Conservation (phyloP, 2,888 invertebrate species). For the Hypomecis atomaria region DNA sequence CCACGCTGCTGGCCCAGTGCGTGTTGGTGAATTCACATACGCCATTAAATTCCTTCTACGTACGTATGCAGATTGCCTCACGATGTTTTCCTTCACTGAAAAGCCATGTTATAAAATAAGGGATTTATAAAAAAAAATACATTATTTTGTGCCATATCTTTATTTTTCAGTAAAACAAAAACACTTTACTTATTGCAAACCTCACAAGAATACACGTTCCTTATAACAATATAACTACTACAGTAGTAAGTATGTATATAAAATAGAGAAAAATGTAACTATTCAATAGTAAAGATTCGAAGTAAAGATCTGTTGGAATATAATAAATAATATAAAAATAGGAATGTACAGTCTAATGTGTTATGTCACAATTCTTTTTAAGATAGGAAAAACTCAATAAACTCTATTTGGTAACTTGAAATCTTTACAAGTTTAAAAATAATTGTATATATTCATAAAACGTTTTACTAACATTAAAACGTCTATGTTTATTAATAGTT, state of each 20-base stretch:
- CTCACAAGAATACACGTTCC: constrained; percentile 54
- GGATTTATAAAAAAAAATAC: constrained; percentile 37
- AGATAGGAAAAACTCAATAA: too few species aligned
- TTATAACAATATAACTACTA: constrained; percentile 40
- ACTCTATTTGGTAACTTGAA: too few species aligned
- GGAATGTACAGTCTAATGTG: constrained; percentile 39
- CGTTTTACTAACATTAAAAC: too few species aligned
- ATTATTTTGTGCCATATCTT: constrained; percentile 72
- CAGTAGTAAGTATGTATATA: constrained; percentile 46
- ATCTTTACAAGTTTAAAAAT: too few species aligned
- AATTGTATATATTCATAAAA: too few species aligned
- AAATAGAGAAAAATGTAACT: constrained; percentile 40
- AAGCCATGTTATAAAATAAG: too few species aligned
- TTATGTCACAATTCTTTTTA: constrained; percentile 22
- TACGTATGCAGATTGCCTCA: too few species aligned
- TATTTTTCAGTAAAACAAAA: constrained; percentile 72
- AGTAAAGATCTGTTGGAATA: constrained; percentile 57
- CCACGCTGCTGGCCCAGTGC: too few species aligned
- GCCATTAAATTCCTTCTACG: too few species aligned
- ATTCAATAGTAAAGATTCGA: constrained; percentile 50
- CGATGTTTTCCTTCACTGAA: too few species aligned
- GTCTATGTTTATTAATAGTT: too few species aligned
- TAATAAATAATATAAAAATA: constrained; percentile 35
- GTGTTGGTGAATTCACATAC: too few species aligned
- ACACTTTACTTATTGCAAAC: constrained; percentile 65